Evolutionary conservation across 2,113 vertebrate species (phyloP).

Genomic region (Charadrius vociferus): DNA sequence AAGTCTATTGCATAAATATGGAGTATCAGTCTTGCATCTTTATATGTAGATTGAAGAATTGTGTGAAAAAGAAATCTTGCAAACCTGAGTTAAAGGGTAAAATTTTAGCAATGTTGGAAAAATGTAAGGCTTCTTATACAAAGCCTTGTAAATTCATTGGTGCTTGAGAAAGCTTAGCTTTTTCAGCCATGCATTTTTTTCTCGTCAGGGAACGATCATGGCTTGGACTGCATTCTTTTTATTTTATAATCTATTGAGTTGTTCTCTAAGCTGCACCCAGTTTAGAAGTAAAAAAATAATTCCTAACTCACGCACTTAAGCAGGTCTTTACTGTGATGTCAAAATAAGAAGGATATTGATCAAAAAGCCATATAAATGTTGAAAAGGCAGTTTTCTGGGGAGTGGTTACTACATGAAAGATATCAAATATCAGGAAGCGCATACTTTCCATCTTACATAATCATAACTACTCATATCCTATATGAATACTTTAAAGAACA

Average conservation of each 20-base stretch:
- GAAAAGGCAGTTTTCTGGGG: not conserved
- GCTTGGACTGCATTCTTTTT: not conserved
- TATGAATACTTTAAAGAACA: not conserved
- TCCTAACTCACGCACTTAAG: not conserved
- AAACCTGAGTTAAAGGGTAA: not conserved
- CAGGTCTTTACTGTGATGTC: not conserved
- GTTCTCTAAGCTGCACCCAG: not conserved
- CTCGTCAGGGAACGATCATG: not conserved
- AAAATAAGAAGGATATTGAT: not conserved
- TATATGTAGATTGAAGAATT: not conserved
- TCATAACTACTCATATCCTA: not conserved
- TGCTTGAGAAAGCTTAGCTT: not conserved
- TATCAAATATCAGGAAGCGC: not conserved
- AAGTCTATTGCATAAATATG: not conserved
- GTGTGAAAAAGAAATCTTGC: not conserved
- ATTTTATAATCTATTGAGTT: not conserved
- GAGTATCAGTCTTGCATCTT: not conserved
- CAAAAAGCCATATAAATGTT: not conserved
- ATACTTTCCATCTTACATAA: not conserved
- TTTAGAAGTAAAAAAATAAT: not conserved
- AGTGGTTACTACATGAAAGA: not conserved
- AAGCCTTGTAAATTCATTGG: not conserved
- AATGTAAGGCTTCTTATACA: not conserved
- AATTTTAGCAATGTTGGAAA: not conserved
- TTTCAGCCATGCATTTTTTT: not conserved